Base-by-base conservation (phyloP, 2,888 invertebrate genomes). In the Brachypterus glaber region DNA sequence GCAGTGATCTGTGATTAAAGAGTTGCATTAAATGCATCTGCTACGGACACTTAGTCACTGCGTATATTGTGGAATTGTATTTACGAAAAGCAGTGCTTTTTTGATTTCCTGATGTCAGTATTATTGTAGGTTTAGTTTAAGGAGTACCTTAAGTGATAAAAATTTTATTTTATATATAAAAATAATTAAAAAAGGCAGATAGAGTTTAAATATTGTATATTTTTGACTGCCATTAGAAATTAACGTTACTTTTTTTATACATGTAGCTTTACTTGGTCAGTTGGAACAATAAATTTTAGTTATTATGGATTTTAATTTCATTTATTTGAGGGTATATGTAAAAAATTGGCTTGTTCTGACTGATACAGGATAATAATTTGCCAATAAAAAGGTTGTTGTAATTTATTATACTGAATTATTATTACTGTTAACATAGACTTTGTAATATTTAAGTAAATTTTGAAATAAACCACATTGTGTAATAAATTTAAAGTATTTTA, bases 131-230 rank as follows among this genome's bases (percentile, higher is more conserved):
- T 42, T 51, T 47, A 44, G 43, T 33, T 16, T 50, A 51, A 49
- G 46, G 41, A 49, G 50, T 55, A 55, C 54, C 48, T 50, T 52
- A 53, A 53, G 54, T 54, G 52, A 55, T 54, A 53, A 50, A 55
- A 49, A 52, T 52, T 54, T 70, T 52, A 53, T 50, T 53, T 51
- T 50, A 53, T 51, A 53, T 52, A 51, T 45, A 44, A 43, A 46
- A 41, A 40, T 33, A 47, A n/a, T n/a, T n/a, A n/a, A n/a, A 42
- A 41, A 16, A 32, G 45, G 41, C 42, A 43, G 43, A 36, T 39
- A 33, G 37, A 36, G 30, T 16, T 40, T 18, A 39, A 43, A 35
- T 47, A 41, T 39, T 47, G 45, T 46, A 45, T 43, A 46, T 46
- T 43, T 43, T 46, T 47, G n/a, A 43, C 46, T 48, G 48, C 44